phyloP scores from a whole-genome alignment of 2,113 vertebrate species.

The Dermatemys mawii region DNA sequence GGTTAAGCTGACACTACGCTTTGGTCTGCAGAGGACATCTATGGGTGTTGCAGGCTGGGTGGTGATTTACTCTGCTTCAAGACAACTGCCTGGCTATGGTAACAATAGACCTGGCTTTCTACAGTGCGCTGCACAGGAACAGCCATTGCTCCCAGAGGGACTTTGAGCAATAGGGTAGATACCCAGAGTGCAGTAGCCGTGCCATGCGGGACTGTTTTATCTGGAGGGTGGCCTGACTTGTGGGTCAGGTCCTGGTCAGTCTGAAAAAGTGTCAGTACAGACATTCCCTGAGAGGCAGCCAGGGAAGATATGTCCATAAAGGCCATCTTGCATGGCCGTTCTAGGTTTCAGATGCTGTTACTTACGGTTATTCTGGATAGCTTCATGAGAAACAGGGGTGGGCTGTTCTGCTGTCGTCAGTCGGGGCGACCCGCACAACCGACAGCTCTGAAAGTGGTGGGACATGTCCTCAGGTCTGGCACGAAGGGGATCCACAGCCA shows the following conservation, averaged over 20 bases:
- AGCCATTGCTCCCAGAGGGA: not conserved
- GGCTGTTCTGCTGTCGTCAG: no score
- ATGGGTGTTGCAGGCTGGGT: not conserved
- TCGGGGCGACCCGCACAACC: no score
- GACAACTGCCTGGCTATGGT: not conserved
- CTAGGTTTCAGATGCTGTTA: no score
- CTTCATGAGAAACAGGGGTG: no score
- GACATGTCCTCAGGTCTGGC: no score
- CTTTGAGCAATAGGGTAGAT: not conserved
- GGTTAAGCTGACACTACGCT: not conserved
- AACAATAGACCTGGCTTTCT: not conserved
- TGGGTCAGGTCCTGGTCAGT: not conserved
- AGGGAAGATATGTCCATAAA: not conserved
- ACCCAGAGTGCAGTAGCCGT: not conserved
- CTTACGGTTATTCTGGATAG: no score
- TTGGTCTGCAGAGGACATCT: no score
- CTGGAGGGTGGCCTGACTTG: not conserved
- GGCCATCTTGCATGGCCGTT: no score
- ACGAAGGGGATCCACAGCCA: no score
- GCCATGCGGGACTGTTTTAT: not conserved
- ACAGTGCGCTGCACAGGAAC: not conserved
- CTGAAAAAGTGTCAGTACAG: not conserved
- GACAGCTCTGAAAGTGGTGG: no score
- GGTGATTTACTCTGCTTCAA: not conserved
- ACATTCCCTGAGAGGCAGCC: not conserved